Evolutionary conservation across 2,888 invertebrate genomes (phyloP).

Genomic region (Temnothorax rugatulus): DNA sequence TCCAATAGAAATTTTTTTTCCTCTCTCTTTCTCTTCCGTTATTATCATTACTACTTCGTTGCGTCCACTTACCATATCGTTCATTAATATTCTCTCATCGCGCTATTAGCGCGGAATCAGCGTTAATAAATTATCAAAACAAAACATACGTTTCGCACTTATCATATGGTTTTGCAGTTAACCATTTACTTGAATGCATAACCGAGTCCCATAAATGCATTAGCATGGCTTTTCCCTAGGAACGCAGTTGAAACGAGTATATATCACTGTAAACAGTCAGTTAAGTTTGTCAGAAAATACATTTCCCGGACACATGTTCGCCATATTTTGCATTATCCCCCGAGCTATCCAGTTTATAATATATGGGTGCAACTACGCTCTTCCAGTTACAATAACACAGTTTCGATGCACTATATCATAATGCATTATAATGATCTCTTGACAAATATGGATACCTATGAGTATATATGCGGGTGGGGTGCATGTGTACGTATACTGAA

Average conservation of each 20-base stretch:
- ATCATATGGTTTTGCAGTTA: not conserved
- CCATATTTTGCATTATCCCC: slow-evolving; percentile 46
- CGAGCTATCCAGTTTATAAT: slow-evolving; percentile 48
- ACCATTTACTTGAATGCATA: not conserved
- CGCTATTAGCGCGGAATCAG: slow-evolving; percentile 6
- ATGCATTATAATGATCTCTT: slow-evolving; percentile 54
- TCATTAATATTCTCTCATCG: slow-evolving; percentile 16
- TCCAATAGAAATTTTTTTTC: slow-evolving; percentile 4
- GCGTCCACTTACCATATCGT: not conserved
- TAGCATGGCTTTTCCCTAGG: slow-evolving; percentile 16
- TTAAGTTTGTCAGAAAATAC: slow-evolving; percentile 57
- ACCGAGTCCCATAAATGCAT: slow-evolving; percentile 26
- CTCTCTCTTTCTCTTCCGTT: not conserved
- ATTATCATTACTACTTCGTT: not conserved
- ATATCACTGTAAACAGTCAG: slow-evolving; percentile 53
- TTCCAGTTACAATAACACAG: slow-evolving; percentile 45
- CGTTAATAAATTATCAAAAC: slow-evolving; percentile 39
- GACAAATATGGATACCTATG: slow-evolving; percentile 34
- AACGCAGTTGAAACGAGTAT: slow-evolving; percentile 38
- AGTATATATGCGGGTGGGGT: not conserved
- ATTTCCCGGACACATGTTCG: slow-evolving; percentile 36
- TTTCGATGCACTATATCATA: slow-evolving; percentile 51
- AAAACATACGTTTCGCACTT: not conserved
- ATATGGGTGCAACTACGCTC: slow-evolving; percentile 45
- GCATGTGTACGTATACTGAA: not conserved